A percentile compares a stretch with the other conserved stretches of the same genome.
Conservation (phyloP, 2,113 vertebrate genomes). For the Apodemus sylvaticus region DNA sequence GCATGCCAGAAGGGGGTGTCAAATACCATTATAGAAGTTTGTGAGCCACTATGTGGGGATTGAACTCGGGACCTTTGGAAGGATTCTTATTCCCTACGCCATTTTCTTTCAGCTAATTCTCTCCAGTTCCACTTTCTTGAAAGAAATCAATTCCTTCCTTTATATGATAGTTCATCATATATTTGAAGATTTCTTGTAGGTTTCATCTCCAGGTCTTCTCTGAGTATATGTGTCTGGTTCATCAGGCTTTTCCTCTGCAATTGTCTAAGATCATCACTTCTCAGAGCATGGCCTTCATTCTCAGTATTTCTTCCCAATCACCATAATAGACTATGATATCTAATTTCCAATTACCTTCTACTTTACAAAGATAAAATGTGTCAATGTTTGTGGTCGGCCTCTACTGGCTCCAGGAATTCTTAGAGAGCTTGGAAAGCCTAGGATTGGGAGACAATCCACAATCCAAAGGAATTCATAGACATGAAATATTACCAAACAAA, state of each 20-base stretch:
- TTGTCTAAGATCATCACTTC: conserved; percentile 8
- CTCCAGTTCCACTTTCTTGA: neutral
- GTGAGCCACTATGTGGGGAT: neutral
- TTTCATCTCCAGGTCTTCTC: conserved; percentile 24
- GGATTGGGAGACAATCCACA: neutral
- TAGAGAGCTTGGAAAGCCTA: conserved; percentile 23
- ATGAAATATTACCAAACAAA: conserved; percentile 28
- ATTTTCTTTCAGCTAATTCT: neutral
- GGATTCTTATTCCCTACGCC: neutral
- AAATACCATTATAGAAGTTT: neutral
- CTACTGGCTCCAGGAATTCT: neutral
- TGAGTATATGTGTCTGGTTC: neutral
- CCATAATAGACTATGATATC: neutral
- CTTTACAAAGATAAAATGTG: neutral
- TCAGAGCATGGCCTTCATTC: neutral
- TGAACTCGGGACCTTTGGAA: neutral
- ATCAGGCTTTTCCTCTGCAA: neutral
- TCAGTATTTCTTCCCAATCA: conserved; percentile 31
- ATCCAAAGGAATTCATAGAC: conserved; percentile 37
- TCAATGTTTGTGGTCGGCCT: neutral
- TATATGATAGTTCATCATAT: neutral
- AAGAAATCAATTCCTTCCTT: conserved; percentile 6
- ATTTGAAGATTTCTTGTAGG: neutral
- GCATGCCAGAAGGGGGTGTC: neutral
- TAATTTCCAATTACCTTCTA: conserved; percentile 13